Base-by-base conservation (phyloP, 1,140 invertebrate species). In the Drosophila paulistorum region DNA sequence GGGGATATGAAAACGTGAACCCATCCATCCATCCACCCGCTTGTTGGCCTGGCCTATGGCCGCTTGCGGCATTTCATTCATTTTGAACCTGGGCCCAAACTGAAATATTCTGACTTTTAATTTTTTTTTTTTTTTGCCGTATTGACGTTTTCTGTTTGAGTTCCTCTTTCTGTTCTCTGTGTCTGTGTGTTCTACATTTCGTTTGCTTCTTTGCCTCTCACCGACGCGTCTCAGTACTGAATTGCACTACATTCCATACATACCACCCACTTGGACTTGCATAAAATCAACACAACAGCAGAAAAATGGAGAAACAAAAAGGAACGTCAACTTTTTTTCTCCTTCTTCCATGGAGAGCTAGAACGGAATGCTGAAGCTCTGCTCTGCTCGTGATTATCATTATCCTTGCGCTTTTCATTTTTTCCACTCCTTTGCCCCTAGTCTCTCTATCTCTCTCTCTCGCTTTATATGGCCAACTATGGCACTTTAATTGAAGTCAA, bases 401-500 rank as follows among this genome's bases (percentile, higher is more conserved):
- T 87, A 89, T 89, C 84, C 83, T 79, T 75, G 62, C 65, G 68
- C 63, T 67, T 59, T 59, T 59, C 57, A 59, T 59, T 59, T 66
- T 71, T 17, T 30, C 30, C n/a, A 14, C 14, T 26, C n/a, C 45
- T 55, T 37, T 23, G 35, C 7, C 37, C 9, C 48, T 7, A 30
- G 26, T 30, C 20, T 42, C 39, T 42, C 20, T 1, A 13, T 14
- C n/a, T 10, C 17, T 35, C 55, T 57, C 51, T 58, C 71, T 60
- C 75, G 66, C 79, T 87, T 87, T 87, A 87, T 89, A 74, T 77
- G 74, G 69, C 80, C 83, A 89, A 84, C 84, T 89, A 89, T 87
- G 83, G 61, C 84, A 87, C 84, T 87, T 87, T 87, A 87, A 87
- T 87, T 87, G 83, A 79, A 87, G 83, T 87, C 83, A 87, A 89